Evolutionary conservation across 2,888 invertebrate genomes (phyloP).

Genomic region (Troides helena): DNA sequence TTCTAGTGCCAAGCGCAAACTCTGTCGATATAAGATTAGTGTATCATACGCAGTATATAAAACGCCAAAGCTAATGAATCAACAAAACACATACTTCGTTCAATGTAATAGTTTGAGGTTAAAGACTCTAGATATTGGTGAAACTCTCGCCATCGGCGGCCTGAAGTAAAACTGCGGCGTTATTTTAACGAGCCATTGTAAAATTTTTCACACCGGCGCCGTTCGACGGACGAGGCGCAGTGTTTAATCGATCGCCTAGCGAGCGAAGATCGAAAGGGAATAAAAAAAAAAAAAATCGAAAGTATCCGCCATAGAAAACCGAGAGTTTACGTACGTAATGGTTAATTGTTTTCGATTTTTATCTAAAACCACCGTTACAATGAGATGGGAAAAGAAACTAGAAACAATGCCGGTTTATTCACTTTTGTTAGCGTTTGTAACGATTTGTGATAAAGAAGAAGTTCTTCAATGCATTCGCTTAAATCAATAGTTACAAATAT

Average conservation of each 20-base stretch:
- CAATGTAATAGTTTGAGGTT: no score
- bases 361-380: slow-evolving; percentile 20
- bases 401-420: slow-evolving; percentile 7
- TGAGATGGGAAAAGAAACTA: slow-evolving; percentile 18
- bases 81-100: no score
- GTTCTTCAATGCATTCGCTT: no score
- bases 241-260: slow-evolving; percentile 8
- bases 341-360: slow-evolving; percentile 28
- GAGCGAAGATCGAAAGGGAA: background rate
- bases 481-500: no score
- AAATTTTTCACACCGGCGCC: slow-evolving; percentile 15
- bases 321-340: slow-evolving; percentile 23
- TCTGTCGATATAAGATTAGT: no score
- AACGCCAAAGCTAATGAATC: no score
- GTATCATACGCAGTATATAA: no score
- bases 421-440: slow-evolving; percentile 21
- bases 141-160: no score
- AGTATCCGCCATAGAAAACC: slow-evolving; percentile 36
- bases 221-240: slow-evolving; percentile 1
- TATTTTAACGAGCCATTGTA: background rate
- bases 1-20: no score
- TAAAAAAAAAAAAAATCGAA: slow-evolving; percentile 29
- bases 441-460: background rate
- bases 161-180: no score
- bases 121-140: no score